Evolutionary conservation across 2,888 invertebrate genomes (phyloP).

Genomic region (Germaria angustata): DNA sequence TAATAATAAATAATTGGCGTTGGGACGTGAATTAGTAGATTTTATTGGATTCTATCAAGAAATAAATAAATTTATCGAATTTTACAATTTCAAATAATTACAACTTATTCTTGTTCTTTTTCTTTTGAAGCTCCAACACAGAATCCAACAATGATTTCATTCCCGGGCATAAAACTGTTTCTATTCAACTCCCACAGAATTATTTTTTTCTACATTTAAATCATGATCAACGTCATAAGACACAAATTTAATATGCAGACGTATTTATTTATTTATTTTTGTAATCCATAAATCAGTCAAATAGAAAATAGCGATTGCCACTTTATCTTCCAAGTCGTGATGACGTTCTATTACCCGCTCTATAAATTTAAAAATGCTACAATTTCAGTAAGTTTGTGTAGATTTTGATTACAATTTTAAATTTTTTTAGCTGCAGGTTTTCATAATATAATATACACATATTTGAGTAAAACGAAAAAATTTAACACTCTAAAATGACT

Average conservation of each 20-base stretch:
- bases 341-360: neutral
- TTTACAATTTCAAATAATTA: too few relatives aligned
- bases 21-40: neutral
- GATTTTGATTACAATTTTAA: neutral
- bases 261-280: neutral
- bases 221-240: slow-evolving; percentile 6
- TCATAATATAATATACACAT: too few relatives aligned
- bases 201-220: too few relatives aligned
- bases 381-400: neutral
- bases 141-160: too few relatives aligned
- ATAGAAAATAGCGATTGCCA: neutral
- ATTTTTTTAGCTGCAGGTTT: neutral
- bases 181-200: slow-evolving; percentile 21
- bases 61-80: neutral
- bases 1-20: neutral
- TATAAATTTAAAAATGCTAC: neutral
- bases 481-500: too few relatives aligned
- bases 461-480: too few relatives aligned
- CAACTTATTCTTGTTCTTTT: neutral
- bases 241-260: too few relatives aligned
- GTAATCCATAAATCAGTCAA: too few relatives aligned
- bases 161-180: neutral
- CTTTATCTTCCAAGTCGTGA: neutral
- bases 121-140: neutral
- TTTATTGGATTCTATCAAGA: neutral